Percentiles rank a stretch among this genome's conserved stretches.
Conservation (phyloP, 2,888 invertebrate genomes). For the Tenodera sinensis region DNA sequence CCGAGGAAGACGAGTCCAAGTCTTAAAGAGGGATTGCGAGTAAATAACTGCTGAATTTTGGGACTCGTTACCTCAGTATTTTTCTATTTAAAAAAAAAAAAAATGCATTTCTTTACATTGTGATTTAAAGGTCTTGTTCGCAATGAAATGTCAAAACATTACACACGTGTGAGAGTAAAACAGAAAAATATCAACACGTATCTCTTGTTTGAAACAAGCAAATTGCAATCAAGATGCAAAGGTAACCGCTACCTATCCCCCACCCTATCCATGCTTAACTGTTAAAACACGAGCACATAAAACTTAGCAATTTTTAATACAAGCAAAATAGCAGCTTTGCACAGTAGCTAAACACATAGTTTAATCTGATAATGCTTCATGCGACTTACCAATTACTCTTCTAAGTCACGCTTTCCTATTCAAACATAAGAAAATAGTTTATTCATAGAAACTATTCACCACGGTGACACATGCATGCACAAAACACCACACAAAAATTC, state of each 20-base stretch:
- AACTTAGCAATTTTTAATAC: not conserved
- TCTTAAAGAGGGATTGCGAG: too few relatives aligned
- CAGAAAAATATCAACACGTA: not conserved
- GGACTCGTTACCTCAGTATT: too few relatives aligned
- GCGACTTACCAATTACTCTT: not conserved
- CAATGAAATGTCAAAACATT: not conserved
- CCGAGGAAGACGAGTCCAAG: too few relatives aligned
- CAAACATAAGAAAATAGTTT: not conserved
- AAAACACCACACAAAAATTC: not conserved
- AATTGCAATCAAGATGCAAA: not conserved
- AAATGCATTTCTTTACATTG: too few relatives aligned
- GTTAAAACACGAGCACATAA: not conserved
- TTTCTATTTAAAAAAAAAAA: too few relatives aligned
- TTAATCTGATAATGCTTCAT: not conserved
- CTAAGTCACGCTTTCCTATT: not conserved
- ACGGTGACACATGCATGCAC: not conserved
- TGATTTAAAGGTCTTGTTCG: too few relatives aligned
- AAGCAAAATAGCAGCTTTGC: not conserved
- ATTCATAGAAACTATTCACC: not conserved
- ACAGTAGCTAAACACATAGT: not conserved
- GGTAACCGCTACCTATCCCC: not conserved
- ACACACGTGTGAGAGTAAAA: not conserved
- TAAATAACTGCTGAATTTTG: too few relatives aligned
- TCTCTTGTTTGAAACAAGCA: not conserved
- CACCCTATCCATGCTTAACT: not conserved